These are phyloP conservation scores for Sciurus carolinensis DNA, from an alignment of 2,797 vertebrate species.

Conservation along the genomic window DNA sequence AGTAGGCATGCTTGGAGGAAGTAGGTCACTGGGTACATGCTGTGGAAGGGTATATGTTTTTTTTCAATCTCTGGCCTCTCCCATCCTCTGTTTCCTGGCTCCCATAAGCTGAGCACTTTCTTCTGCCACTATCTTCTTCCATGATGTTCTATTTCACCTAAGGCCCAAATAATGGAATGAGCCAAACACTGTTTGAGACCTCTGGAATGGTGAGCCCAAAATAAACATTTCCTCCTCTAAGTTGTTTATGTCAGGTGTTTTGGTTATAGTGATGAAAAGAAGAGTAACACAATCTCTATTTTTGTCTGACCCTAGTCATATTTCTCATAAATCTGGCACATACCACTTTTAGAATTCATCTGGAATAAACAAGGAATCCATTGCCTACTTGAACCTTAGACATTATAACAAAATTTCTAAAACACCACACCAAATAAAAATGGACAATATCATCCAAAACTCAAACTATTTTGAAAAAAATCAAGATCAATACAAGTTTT, in stretches of 20 bases:
- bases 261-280: background rate
- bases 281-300: background rate
- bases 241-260: background rate
- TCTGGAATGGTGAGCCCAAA: background rate
- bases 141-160: too few species aligned
- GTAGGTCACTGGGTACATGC: background rate
- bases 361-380: background rate
- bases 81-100: background rate
- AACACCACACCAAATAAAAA: background rate
- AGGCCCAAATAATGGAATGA: too few species aligned
- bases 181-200: background rate
- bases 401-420: background rate
- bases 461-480: background rate
- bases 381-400: background rate
- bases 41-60: background rate
- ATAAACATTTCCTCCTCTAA: background rate
- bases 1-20: background rate
- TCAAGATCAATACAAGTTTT: background rate
- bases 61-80: background rate
- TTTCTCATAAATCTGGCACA: background rate
- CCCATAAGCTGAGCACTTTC: background rate
- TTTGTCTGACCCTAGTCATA: background rate
- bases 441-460: background rate
- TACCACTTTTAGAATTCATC: background rate
- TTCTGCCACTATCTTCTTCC: background rate